phyloP scores from a whole-genome alignment of 2,888 invertebrate genomes.

The Epinotia ramella region DNA sequence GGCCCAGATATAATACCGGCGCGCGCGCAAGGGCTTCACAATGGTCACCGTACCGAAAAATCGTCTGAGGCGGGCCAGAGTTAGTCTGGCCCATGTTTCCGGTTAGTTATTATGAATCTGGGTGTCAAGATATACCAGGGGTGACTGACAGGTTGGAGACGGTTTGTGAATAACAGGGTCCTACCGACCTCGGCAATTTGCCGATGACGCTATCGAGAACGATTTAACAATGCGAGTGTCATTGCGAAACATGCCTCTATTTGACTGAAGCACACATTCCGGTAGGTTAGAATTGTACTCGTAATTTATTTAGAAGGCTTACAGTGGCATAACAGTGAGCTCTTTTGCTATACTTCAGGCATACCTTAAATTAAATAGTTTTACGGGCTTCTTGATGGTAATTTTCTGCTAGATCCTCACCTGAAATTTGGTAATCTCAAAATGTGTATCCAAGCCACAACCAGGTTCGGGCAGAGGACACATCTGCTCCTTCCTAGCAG shows the following conservation, averaged over 20 bases:
- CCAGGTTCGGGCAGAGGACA: too few relatives aligned
- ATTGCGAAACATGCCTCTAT: conserved; percentile 54
- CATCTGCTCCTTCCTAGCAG: too few relatives aligned
- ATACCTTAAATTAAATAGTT: too few relatives aligned
- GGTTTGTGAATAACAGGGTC: conserved; percentile 37
- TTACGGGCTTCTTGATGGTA: background rate
- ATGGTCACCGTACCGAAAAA: background rate
- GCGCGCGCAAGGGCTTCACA: conserved; percentile 33
- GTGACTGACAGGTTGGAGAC: background rate
- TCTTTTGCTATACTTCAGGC: background rate
- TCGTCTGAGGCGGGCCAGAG: background rate
- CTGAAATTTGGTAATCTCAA: background rate
- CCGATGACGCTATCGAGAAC: conserved; percentile 56
- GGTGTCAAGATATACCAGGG: background rate
- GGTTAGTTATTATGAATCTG: background rate
- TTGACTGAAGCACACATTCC: conserved; percentile 47
- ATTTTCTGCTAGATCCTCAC: background rate
- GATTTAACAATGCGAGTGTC: conserved; percentile 51
- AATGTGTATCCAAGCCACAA: too few relatives aligned
- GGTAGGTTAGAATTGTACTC: conserved; percentile 46
- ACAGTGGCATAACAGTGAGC: background rate
- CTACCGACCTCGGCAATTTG: conserved; percentile 54
- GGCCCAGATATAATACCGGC: conserved; percentile 51
- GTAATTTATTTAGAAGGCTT: conserved; percentile 6
- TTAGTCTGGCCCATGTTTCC: background rate